Evolutionary conservation across 2,113 vertebrate species (phyloP).

Genomic region (Carollia perspicillata): DNA sequence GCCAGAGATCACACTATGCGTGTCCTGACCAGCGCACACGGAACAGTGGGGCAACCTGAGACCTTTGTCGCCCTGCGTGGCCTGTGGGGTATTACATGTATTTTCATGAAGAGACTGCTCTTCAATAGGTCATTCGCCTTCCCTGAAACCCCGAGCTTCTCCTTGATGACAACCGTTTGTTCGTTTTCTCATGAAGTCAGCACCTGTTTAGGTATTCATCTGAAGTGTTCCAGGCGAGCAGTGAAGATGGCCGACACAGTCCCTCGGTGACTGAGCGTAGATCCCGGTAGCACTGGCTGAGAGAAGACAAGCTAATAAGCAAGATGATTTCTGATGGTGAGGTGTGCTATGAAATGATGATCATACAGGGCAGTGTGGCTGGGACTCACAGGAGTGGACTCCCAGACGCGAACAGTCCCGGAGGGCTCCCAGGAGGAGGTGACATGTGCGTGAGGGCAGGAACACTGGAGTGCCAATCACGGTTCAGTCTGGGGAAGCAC

Average conservation of each 20-base stretch:
- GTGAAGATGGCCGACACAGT: background rate
- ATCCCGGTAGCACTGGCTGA: background rate
- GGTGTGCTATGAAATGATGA: background rate
- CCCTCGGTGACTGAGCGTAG: fast-evolving
- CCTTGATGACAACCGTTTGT: background rate
- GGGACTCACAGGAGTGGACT: background rate
- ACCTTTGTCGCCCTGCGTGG: background rate
- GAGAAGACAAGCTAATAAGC: too few relatives aligned
- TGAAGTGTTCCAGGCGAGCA: background rate
- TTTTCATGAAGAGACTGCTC: background rate
- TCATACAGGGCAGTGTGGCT: too few relatives aligned
- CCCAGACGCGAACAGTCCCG: background rate
- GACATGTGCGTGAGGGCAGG: background rate
- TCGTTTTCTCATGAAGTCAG: background rate
- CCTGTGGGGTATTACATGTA: background rate
- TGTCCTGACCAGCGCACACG: background rate
- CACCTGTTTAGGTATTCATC: too few relatives aligned
- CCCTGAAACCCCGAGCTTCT: background rate
- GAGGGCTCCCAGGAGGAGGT: background rate
- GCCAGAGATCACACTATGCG: background rate
- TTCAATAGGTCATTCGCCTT: background rate
- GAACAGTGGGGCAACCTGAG: background rate
- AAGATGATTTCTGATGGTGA: background rate
- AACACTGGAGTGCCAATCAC: background rate
- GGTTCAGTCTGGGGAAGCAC: background rate